Evolutionary conservation across 2,113 vertebrate species (phyloP).

Genomic region (Microcebus ravelobensis): DNA sequence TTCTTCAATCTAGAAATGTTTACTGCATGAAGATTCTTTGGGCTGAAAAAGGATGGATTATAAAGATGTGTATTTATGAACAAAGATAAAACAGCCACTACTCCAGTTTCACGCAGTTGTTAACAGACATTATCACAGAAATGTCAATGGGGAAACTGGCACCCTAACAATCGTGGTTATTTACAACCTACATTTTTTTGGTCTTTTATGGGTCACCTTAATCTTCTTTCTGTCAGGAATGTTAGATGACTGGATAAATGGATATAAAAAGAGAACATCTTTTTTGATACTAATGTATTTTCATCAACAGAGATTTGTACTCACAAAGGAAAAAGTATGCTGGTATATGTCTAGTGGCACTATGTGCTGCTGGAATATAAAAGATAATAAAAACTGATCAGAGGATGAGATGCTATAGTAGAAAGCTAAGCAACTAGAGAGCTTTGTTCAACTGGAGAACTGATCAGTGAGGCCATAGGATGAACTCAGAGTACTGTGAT

Average conservation of each 20-base stretch:
- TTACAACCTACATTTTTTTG: not conserved
- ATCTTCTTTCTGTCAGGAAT: not conserved
- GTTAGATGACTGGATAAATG: not conserved
- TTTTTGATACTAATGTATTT: not conserved
- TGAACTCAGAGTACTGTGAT: not conserved
- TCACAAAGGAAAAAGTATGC: not conserved
- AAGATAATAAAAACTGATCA: not conserved
- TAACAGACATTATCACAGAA: not conserved
- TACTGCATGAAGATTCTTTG: not conserved
- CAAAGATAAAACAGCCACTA: not conserved
- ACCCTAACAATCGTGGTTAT: not conserved
- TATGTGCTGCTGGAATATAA: not conserved
- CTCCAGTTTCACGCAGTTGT: not conserved
- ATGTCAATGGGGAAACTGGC: fast-evolving
- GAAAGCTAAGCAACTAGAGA: not conserved
- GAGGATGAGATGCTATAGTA: not conserved
- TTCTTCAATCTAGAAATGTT: not conserved
- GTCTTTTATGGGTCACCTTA: not conserved
- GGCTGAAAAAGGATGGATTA: not conserved
- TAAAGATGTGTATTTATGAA: not conserved
- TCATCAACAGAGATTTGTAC: not conserved
- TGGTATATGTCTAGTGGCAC: not conserved
- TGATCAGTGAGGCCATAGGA: not conserved
- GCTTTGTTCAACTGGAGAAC: not conserved
- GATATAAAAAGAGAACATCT: not conserved